Evolutionary conservation across 2,113 vertebrate genomes (phyloP), one percentile per base, ranked within the genome.

Genomic region (Amphilophus citrinellus): DNA sequence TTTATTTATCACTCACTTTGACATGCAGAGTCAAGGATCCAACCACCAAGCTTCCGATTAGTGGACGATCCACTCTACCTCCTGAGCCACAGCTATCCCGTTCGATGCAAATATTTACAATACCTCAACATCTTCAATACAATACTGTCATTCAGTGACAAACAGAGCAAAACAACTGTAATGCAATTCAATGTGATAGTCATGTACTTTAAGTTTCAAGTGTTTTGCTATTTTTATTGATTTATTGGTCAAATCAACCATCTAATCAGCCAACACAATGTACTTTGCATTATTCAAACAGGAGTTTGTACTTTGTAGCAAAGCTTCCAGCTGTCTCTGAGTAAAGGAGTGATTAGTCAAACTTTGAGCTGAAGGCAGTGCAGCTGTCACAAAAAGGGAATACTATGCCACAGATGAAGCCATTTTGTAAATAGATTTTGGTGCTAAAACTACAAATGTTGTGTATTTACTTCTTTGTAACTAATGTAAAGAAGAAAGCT

Each of bases 341-440:
- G 18, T 37, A 61, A 66, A 58, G 7, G 77, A 79, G 39, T 7
- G 13, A 35, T 35, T 4, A 7, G 22, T 80, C 53, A 10, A 35
- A 39, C 8, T 62, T 76, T 61, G 58, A 7, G 14, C 7, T 24
- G 77, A 11, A 30, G 20, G 42, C 15, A 2, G n/a, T 77, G 57
- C 53, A 18, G 22, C 11, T 13, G 3, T 82, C 3, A 9, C 4
- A 13, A 57, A 62, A 76, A 61, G 22, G 47, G 37, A 61, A 80
- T 37, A 79, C 22, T 2, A 18, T 65, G 20, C 14, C 20, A 77
- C 60, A 30, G 35, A 9, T 27, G 24, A 68, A 53, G 59, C 66
- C 66, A 87, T 87, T 84, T 65, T 87, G 66, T 91, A 83, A 4
- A 80, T 61, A 88, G 58, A 66, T 75, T 44, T 63, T 83, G 87